Base-by-base conservation (phyloP, 2,797 vertebrate species). In the Emydoidea blandingii region DNA sequence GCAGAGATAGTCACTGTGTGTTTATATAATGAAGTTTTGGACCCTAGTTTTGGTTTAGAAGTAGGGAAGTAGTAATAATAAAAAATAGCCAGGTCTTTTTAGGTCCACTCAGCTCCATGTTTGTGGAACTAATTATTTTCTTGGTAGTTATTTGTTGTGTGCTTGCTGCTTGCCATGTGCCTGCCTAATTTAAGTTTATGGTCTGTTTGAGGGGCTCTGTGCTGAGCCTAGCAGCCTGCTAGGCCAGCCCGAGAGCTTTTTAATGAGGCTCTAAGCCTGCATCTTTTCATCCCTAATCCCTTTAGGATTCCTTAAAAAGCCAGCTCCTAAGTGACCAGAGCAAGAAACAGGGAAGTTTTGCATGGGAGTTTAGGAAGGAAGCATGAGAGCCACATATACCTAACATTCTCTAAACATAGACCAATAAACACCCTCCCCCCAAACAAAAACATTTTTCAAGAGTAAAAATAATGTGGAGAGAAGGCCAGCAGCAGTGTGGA, bases 21-120 rank as follows among this genome's bases (percentile, higher is more conserved):
- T 41, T 94, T 88, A 81, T 37, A 2, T 93, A 83, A 82, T 11
- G 37, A 79, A 89, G 31, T 1, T 47, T 88, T 84, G 10, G 8
- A n/a, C 79, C 79, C 12, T 12, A 68, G 11, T 1, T 93, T 59
- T 83, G 25, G 23, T 6, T 74, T 41, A 74, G 21, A 41, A 25
- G 10, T 8, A 37, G 10, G 23, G 21, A 74, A 44, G n/a, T 12
- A 74, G 41, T 3, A 8, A 83, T 49, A 82, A 68, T n/a, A 86
- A 94, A 57, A 50, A 16, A 31, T 5, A 49, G 5, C 9, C 8
- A 53, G 27, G 2, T 54, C 3, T 21, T 79, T 37, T 83, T 79
- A 79, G 2, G 56, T 0, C 8, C 3, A 54, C 49, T 2, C 21
- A 76, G 37, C 76, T 3, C 3, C 8, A 9, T 11, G 12, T 72